A percentile compares a stretch with the other conserved stretches of the same genome.
phyloP scores from a whole-genome alignment of 1,140 invertebrate species.

The Paracyclopina nana region DNA sequence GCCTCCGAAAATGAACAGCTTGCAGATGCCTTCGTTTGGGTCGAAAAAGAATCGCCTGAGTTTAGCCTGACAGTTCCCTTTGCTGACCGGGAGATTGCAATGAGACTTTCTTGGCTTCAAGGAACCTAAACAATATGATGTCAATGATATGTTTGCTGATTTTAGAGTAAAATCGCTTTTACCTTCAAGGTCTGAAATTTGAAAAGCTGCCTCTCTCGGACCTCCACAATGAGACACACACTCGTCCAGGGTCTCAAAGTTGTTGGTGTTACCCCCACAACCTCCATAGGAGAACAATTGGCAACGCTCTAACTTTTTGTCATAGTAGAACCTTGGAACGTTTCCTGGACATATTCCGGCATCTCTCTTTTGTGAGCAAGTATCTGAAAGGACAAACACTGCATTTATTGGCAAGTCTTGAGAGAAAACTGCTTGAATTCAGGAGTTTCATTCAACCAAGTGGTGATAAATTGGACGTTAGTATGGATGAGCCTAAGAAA shows the following conservation, averaged over 20 bases:
- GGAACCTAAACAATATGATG: slow-evolving; percentile 14
- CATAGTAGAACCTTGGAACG: slow-evolving; percentile 45
- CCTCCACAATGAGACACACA: slow-evolving; percentile 49
- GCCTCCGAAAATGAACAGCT: slow-evolving; percentile 28
- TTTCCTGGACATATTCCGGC: slow-evolving; percentile 30
- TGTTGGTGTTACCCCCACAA: slow-evolving; percentile 64
- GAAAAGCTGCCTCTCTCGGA: slow-evolving; percentile 1
- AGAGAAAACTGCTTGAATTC: no score
- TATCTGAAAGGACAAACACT: slow-evolving; percentile 33
- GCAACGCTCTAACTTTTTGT: slow-evolving; percentile 49
- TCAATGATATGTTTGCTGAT: not conserved
- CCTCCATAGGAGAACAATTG: slow-evolving; percentile 45
- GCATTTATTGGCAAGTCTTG: no score
- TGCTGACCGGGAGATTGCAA: slow-evolving; percentile 24
- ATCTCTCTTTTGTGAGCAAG: slow-evolving; percentile 54
- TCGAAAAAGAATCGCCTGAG: slow-evolving; percentile 25
- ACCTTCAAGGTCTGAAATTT: slow-evolving; percentile 10
- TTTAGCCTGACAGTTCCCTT: slow-evolving; percentile 10
- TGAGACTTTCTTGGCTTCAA: slow-evolving; percentile 20
- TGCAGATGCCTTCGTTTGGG: slow-evolving; percentile 24
- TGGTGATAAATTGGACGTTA: no score
- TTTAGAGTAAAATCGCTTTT: slow-evolving; percentile 8
- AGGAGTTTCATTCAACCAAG: no score
- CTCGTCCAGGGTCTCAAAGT: slow-evolving; percentile 58
- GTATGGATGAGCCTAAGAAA: no score